A percentile compares a stretch with the other conserved stretches of the same genome.
Conservation (phyloP, 2,888 invertebrate genomes). For the Agrenia bidenticulata region DNA sequence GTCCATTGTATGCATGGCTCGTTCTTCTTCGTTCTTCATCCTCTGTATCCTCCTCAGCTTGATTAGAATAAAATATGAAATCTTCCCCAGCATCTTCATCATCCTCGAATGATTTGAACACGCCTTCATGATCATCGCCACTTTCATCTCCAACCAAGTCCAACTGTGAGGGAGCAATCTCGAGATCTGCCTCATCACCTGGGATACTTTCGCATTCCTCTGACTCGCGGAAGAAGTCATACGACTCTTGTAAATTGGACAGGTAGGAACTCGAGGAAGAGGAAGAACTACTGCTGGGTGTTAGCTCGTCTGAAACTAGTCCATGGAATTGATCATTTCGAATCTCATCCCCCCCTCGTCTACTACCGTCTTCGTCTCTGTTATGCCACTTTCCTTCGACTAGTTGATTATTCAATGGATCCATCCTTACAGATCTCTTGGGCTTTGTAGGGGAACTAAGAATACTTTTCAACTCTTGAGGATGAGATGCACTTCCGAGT, state of each 20-base stretch:
- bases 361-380: neutral
- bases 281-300: slow-evolving; percentile 39
- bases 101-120: slow-evolving; percentile 49
- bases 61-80: slow-evolving; percentile 40
- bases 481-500: neutral
- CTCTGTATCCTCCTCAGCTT: neutral
- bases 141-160: slow-evolving; percentile 19
- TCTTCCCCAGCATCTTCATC: slow-evolving; percentile 42
- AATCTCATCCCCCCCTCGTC: neutral
- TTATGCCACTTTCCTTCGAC: neutral
- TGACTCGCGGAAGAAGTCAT: slow-evolving; percentile 42
- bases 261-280: slow-evolving; percentile 37
- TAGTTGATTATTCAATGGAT: neutral
- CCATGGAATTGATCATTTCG: slow-evolving; percentile 2
- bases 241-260: slow-evolving; percentile 43
- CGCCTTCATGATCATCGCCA: slow-evolving; percentile 26
- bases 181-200: slow-evolving; percentile 33
- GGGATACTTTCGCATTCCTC: slow-evolving; percentile 36
- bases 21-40: neutral
- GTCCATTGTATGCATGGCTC: neutral
- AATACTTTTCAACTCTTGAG: neutral
- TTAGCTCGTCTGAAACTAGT: slow-evolving; percentile 27
- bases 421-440: neutral
- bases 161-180: too few relatives aligned
- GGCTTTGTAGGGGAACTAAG: slow-evolving; percentile 2